These are phyloP conservation scores for Daboia siamensis DNA, from an alignment of 2,113 vertebrate genomes.

Conservation along the genomic window DNA sequence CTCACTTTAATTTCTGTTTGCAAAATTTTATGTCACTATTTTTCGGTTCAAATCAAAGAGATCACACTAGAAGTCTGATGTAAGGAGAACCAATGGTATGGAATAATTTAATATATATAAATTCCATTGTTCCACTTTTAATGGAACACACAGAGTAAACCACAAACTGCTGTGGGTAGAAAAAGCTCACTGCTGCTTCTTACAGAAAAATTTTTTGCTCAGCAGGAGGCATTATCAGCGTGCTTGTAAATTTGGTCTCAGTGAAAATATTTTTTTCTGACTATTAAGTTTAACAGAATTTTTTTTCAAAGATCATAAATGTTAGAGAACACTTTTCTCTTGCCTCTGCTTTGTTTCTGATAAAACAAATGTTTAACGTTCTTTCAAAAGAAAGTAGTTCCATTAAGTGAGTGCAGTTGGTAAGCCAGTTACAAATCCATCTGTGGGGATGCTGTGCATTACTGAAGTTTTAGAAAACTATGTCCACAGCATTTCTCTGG, in stretches of 20 bases:
- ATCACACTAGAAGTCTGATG: neutral
- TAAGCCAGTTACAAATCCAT: too few relatives aligned
- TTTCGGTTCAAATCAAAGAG: neutral
- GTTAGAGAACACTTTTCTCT: neutral
- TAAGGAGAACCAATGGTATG: neutral
- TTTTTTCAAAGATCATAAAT: neutral
- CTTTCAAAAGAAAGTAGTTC: neutral
- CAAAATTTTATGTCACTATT: neutral
- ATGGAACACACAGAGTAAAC: neutral
- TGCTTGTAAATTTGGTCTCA: neutral
- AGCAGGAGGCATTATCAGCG: neutral
- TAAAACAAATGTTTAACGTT: neutral
- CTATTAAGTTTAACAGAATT: neutral
- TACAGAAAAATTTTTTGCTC: neutral
- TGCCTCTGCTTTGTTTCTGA: neutral
- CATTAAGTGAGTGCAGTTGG: too few relatives aligned
- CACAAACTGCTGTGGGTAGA: constrained; percentile 13
- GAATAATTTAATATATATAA: neutral
- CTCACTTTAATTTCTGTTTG: neutral
- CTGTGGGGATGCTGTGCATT: too few relatives aligned
- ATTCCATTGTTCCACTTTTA: constrained; percentile 8
- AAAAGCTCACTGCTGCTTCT: constrained; percentile 6
- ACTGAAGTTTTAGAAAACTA: too few relatives aligned
- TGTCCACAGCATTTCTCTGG: too few relatives aligned
- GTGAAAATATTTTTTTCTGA: neutral